Conservation (phyloP, 2,888 invertebrate species). For the Himalopsyche japonica region DNA sequence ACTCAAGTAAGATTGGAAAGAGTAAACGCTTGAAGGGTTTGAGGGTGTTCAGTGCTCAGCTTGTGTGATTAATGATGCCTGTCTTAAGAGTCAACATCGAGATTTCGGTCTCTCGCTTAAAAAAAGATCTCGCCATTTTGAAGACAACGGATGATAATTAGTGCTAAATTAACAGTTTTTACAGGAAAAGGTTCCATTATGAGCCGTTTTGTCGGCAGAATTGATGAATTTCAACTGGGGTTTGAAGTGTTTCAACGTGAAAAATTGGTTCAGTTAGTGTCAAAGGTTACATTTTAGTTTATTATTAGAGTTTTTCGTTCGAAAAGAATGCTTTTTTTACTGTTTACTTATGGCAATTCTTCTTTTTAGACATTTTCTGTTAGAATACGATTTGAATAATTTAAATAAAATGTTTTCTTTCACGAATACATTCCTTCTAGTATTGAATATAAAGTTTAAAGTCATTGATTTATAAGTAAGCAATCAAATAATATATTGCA, state of each 20-base stretch:
- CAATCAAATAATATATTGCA: too few species aligned
- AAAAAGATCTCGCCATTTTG: constrained; percentile 5
- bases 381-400: too few species aligned
- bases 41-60: background rate
- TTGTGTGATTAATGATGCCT: constrained; percentile 10
- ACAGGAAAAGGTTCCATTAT: background rate
- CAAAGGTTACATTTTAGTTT: background rate
- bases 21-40: background rate
- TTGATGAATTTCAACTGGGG: background rate
- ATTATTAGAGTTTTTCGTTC: background rate
- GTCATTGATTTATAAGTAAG: too few species aligned
- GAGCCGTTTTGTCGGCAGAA: background rate
- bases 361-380: too few species aligned
- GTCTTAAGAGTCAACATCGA: constrained; percentile 10
- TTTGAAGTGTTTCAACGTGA: background rate
- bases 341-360: too few species aligned
- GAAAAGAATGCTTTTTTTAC: background rate
- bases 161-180: constrained; percentile 5
- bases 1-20: background rate
- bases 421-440: too few species aligned
- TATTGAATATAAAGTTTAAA: too few species aligned
- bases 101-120: background rate
- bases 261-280: background rate
- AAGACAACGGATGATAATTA: constrained; percentile 8
- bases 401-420: too few species aligned